Evolutionary conservation across 2,888 invertebrate genomes (phyloP).

Genomic region (Cephus spinipes): DNA sequence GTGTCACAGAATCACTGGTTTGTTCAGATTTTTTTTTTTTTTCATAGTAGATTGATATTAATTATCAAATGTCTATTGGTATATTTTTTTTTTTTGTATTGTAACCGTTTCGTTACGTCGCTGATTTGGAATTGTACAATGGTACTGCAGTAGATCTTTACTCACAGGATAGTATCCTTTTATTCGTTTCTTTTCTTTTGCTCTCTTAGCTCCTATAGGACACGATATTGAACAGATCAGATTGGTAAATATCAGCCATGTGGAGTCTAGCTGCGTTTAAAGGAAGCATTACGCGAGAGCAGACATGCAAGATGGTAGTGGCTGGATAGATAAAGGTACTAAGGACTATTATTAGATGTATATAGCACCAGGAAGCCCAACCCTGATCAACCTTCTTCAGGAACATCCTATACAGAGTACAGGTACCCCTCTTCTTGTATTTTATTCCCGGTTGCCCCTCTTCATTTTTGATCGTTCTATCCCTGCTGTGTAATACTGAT

Average conservation of each 20-base stretch:
- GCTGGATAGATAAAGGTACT: conserved; percentile 38
- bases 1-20: background rate
- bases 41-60: background rate
- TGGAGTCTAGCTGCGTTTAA: background rate
- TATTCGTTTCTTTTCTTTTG: background rate
- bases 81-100: background rate
- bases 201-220: background rate
- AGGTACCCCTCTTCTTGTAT: conserved; percentile 7
- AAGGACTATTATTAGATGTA: conserved; percentile 43
- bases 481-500: background rate
- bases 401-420: background rate
- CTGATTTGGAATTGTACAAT: background rate
- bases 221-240: background rate
- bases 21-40: background rate
- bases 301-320: conserved; percentile 12
- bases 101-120: background rate
- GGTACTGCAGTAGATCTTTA: background rate
- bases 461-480: background rate
- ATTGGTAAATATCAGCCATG: conserved; percentile 17
- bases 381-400: conserved; percentile 5
- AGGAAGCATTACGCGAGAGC: conserved; percentile 5
- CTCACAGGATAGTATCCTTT: background rate
- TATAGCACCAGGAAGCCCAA: conserved; percentile 40
- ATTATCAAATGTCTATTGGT: background rate
- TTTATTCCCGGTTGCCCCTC: conserved; percentile 3